Percentiles rank a stretch among this genome's conserved stretches.
These are phyloP conservation scores for Apodemia zela DNA, from an alignment of 2,888 invertebrate species.

Conservation along the genomic window DNA sequence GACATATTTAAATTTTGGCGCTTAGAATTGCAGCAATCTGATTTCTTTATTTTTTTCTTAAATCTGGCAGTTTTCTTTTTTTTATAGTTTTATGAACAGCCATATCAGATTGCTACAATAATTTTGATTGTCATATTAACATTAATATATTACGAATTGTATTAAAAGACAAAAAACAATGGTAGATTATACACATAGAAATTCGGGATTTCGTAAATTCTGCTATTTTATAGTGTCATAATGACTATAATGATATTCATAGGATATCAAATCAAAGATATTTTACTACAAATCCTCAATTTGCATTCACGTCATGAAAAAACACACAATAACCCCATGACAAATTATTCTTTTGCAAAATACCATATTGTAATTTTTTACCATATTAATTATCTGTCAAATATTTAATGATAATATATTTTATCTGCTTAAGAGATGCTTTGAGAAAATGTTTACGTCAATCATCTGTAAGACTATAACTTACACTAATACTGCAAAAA, in stretches of 20 bases:
- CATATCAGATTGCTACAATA: background rate
- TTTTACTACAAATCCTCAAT: background rate
- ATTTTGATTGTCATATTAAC: background rate
- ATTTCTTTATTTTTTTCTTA: background rate
- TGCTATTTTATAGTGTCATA: background rate
- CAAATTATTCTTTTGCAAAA: background rate
- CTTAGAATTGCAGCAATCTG: background rate
- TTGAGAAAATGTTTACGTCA: background rate
- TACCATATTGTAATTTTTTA: no score
- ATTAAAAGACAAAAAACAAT: background rate
- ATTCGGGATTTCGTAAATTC: background rate
- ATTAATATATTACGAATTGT: background rate
- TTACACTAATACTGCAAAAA: conserved; percentile 4
- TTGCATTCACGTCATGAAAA: background rate
- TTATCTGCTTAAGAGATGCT: background rate
- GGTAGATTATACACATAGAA: background rate
- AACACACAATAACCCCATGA: background rate
- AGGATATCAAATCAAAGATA: background rate
- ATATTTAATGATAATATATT: background rate
- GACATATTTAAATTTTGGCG: background rate
- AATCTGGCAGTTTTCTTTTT: no score
- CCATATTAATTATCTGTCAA: background rate
- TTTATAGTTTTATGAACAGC: no score
- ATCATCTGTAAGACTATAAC: background rate
- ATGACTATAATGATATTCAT: background rate